Base-by-base conservation (phyloP, 2,113 vertebrate genomes). In the Corydoras sp. region DNA sequence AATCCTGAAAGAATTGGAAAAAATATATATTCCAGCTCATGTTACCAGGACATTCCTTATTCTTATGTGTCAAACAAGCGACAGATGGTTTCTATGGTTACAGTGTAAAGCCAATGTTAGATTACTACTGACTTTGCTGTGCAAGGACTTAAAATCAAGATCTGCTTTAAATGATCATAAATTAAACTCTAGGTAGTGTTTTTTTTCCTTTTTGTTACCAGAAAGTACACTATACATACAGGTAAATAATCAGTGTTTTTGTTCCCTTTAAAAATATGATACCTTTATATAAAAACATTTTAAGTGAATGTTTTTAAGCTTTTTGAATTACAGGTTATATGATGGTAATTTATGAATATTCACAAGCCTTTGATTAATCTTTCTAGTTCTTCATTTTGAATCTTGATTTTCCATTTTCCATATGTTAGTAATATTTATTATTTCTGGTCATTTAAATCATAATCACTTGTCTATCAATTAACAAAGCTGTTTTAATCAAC, bases 51-150 rank as follows among this genome's bases (percentile, higher is more conserved):
- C 69, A 29, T 18, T 56, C 58, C 54, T 31, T 53, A 12, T 66
- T 60, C 71, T 49, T 55, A 67, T 62, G 54, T 56, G 11, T 63
- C 69, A 50, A 72, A 66, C 58, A 66, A 72, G 72, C 65, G 62
- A 54, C 72, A 77, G 54, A 76, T 68, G 72, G 79, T 80, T 75
- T 58, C 72, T 65, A 80, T 80, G 72, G 78, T 69, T 68, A 77
- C 72, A 65, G 35, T 61, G 31, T 69, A 80, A 71, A 77, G 65
- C 58, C 51, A 65, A 68, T 72, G 50, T 66, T 75, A 72, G 53
- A 59, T 58, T 74, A 71, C 32, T 29, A 68, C 54, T 53, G 71
- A 48, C 32, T 73, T 71, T 48, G 54, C 63, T 35, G 58, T 51
- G 58, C 30, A 72, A 9, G 14, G 31, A 73, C 29, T 14, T 65